phyloP scores from a whole-genome alignment of 1,140 invertebrate genomes.

The Andrena cerasifolii region DNA sequence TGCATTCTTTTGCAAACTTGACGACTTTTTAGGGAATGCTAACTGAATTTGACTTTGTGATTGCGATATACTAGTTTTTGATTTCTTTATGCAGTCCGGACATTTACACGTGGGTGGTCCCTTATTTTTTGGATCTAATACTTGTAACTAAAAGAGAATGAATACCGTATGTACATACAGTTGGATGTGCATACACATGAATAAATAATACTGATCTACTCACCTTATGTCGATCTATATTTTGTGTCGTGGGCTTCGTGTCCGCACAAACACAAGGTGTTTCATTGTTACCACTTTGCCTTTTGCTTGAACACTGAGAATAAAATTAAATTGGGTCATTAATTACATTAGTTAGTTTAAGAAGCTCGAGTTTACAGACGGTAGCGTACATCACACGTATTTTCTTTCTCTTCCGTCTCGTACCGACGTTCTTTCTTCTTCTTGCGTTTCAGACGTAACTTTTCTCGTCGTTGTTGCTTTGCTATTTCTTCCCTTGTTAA shows the following conservation, averaged over 20 bases:
- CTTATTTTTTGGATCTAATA: conserved; percentile 80
- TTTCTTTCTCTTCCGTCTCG: conserved; percentile 83
- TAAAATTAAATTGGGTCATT: conserved; percentile 26
- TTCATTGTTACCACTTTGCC: conserved; percentile 54
- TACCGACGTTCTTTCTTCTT: conserved; percentile 89
- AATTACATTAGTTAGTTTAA: not conserved
- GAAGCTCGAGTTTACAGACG: not conserved
- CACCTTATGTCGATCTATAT: conserved; percentile 78
- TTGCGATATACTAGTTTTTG: conserved; percentile 62
- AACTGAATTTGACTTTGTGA: conserved; percentile 57
- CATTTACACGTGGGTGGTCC: conserved; percentile 76
- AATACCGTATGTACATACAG: not conserved
- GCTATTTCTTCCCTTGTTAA: conserved; percentile 91
- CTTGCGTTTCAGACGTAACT: conserved; percentile 92
- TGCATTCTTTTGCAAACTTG: conserved; percentile 54
- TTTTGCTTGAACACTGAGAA: conserved; percentile 65
- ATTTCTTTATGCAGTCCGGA: conserved; percentile 75
- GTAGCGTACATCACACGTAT: conserved; percentile 77
- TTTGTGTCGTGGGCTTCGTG: conserved; percentile 71
- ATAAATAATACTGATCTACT: conserved; percentile 9
- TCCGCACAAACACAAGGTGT: conserved; percentile 65
- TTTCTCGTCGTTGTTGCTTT: conserved; percentile 92
- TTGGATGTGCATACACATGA: not conserved
- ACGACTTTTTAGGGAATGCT: conserved; percentile 62
- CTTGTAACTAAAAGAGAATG: conserved; percentile 72